phyloP scores from a whole-genome alignment of 1,140 invertebrate species.

The Dreissena polymorpha region DNA sequence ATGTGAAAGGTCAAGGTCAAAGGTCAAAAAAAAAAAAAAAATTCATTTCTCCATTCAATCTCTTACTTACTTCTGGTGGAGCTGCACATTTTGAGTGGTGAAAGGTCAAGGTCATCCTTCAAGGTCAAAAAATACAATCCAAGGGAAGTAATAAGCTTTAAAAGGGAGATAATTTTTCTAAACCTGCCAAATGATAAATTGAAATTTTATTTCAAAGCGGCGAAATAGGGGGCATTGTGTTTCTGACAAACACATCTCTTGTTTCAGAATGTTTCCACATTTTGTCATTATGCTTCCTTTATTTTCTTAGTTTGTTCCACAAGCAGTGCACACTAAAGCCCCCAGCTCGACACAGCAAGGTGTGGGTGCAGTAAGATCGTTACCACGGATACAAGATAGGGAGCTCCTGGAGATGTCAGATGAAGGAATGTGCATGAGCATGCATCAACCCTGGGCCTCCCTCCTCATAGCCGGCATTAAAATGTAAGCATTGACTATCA shows the following conservation, averaged over 20 bases:
- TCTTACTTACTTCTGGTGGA: too few relatives aligned
- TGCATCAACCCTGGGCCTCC: conserved; percentile 98
- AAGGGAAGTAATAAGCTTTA: too few relatives aligned
- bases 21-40: too few relatives aligned
- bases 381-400: conserved; percentile 87
- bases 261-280: not conserved
- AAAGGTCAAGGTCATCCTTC: too few relatives aligned
- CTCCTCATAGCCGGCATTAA: conserved; percentile 95
- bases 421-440: conserved; percentile 92
- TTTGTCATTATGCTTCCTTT: too few relatives aligned
- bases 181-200: too few relatives aligned
- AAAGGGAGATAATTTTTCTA: too few relatives aligned
- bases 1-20: too few relatives aligned
- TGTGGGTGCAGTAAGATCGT: not conserved
- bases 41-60: too few relatives aligned
- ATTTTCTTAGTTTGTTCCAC: conserved; percentile 31
- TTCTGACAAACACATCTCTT: not conserved
- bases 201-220: too few relatives aligned
- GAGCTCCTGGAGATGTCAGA: conserved; percentile 94
- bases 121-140: too few relatives aligned
- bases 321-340: not conserved
- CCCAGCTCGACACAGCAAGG: not conserved
- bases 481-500: conserved; percentile 82
- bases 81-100: too few relatives aligned
- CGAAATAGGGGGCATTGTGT: not conserved